Evolutionary conservation across 1,140 invertebrate species (phyloP).

Genomic region (Glomeris maerens): DNA sequence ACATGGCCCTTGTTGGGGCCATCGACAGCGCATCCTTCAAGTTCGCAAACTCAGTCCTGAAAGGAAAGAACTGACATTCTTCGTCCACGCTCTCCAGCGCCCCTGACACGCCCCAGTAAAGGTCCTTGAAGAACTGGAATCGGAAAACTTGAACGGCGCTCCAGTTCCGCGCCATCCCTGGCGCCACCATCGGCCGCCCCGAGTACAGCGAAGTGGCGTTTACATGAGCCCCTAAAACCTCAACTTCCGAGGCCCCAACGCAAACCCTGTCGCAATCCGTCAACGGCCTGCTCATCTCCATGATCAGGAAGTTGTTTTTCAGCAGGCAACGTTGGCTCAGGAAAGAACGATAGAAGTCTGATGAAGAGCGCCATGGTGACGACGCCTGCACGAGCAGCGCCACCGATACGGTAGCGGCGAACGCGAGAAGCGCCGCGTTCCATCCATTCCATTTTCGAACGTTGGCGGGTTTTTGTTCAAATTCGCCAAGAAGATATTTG

Average conservation of each 20-base stretch:
- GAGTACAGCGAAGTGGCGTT: constrained; percentile 56
- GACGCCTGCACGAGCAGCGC: no score
- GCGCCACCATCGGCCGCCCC: constrained; percentile 62
- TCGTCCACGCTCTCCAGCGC: constrained; percentile 18
- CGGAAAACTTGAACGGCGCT: constrained; percentile 52
- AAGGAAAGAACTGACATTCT: constrained; percentile 40
- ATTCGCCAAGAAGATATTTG: no score
- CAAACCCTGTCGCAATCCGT: constrained; percentile 61
- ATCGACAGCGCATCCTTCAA: constrained; percentile 36
- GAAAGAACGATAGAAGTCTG: no score
- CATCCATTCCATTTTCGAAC: no score
- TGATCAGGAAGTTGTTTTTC: constrained; percentile 65
- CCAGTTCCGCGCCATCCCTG: constrained; percentile 59
- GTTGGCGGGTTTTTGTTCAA: no score
- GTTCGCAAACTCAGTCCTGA: constrained; percentile 33
- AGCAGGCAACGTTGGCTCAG: constrained; percentile 45
- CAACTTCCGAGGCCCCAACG: constrained; percentile 37
- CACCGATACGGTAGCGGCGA: no score
- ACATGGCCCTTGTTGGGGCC: constrained; percentile 24
- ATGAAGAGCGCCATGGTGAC: no score
- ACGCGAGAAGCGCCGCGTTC: no score
- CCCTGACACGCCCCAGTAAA: constrained; percentile 45
- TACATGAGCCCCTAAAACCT: constrained; percentile 47
- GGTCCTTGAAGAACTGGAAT: constrained; percentile 55
- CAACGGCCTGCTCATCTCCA: constrained; percentile 68